These are phyloP conservation scores for Masnerella sp. DNA, from an alignment of 2,888 invertebrate genomes.

Conservation along the genomic window DNA sequence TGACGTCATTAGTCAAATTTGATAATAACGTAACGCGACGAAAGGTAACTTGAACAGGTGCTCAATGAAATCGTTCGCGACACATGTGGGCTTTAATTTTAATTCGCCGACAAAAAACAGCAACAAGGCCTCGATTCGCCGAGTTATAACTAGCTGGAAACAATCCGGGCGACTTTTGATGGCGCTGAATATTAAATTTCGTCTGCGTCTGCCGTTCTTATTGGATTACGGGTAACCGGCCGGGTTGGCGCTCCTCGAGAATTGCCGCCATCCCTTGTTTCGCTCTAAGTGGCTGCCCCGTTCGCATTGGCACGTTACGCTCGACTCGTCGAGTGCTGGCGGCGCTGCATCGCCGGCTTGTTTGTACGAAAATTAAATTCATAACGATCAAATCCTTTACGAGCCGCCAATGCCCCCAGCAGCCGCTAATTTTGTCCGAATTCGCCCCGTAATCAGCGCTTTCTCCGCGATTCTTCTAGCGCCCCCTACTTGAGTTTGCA, in stretches of 20 bases:
- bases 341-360: slow-evolving; percentile 62
- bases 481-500: slow-evolving; percentile 18
- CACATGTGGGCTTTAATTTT: slow-evolving; percentile 37
- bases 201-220: slow-evolving; percentile 73
- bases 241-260: slow-evolving; percentile 65
- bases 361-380: slow-evolving; percentile 76
- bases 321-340: slow-evolving; percentile 65
- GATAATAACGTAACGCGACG: slow-evolving; percentile 19
- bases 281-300: slow-evolving; percentile 67
- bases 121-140: too few relatives aligned
- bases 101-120: too few relatives aligned
- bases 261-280: slow-evolving; percentile 65
- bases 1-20: slow-evolving; percentile 10
- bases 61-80: slow-evolving; percentile 13
- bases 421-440: slow-evolving; percentile 45
- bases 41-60: slow-evolving; percentile 17
- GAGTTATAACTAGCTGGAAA: slow-evolving; percentile 72
- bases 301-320: slow-evolving; percentile 71
- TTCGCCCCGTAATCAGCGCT: slow-evolving; percentile 45
- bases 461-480: slow-evolving; percentile 9
- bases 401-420: slow-evolving; percentile 53
- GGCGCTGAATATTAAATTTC: slow-evolving; percentile 76
- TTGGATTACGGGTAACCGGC: slow-evolving; percentile 75
- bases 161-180: slow-evolving; percentile 76
- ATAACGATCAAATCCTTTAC: slow-evolving; percentile 74